Base-by-base conservation (phyloP, 2,888 invertebrate species). In the Erebia aethiops region DNA sequence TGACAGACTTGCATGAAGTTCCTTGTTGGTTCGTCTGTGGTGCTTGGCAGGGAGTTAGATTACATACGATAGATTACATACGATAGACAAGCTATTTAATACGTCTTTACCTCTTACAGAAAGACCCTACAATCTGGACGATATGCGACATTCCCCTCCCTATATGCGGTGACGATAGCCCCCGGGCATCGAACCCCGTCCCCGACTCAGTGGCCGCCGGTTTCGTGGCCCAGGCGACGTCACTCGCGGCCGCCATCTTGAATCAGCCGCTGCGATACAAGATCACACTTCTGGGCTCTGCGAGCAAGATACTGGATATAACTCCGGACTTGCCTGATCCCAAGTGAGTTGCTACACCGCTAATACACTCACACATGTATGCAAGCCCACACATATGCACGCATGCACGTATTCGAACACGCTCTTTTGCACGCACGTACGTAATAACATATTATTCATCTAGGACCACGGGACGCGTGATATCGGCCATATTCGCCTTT, bases 251-350 rank as follows among this genome's bases (percentile, higher is more conserved):
- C 1, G 95, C 95, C 63, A 95, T 99, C 79, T 93, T 99, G 66
- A 96, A 97, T 86, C 95, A 97, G 78, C 98, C 99, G 49, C 92
- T 98, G 21, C 94, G 98, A 54, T 98, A 99, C 88, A 96, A 96
- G 49, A 95, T 99, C 74, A 94, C 95, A 7, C 95, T 97, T 87
- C 95, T 96, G 77, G 98, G 98, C 0, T 98, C 98, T 0, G 95
- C 97, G 52, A 97, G 97, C 76, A 95, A 95, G 84, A 96, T 98
- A 76, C 88, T 95, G 54, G 98, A 99, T 81, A 94, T 98, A 49
- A 96, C 96, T 51, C 87, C 87, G 0, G 90, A 90, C 43, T 74
- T 90, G 73, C 90, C 90, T 0, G 91, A 93, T 73, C 93, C 92
- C 7, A 87, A 90, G 90, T 89, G n/a, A 88, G 89, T 68, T 4